Evolutionary conservation across 2,113 vertebrate species (phyloP).

Genomic region (Cyprinus carpio): DNA sequence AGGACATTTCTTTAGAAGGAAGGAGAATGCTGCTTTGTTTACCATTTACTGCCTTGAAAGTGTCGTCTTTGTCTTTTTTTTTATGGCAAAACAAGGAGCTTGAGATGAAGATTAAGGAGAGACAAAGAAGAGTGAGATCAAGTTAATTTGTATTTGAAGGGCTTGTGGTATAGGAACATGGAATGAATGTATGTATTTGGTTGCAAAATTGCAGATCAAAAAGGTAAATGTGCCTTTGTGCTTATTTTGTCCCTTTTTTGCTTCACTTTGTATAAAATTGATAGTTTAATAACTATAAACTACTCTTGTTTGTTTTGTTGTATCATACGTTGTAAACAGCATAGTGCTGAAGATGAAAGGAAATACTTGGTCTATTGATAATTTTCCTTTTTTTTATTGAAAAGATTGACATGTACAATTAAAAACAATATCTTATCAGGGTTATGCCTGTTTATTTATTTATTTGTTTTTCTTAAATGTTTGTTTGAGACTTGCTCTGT

Average conservation of each 20-base stretch:
- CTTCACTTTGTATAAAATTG: conserved; percentile 25
- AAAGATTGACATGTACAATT: conserved; percentile 43
- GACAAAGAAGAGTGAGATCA: background rate
- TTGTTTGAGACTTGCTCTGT: background rate
- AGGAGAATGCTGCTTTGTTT: conserved; percentile 49
- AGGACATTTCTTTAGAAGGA: conserved; percentile 29
- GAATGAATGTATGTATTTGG: conserved; percentile 16
- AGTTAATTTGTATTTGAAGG: conserved; percentile 3
- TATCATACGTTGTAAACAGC: conserved; percentile 48
- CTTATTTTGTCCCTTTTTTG: background rate
- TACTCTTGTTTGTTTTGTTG: conserved; percentile 30
- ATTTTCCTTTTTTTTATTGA: background rate
- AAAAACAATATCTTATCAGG: conserved; percentile 12
- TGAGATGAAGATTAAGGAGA: background rate
- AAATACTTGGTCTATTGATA: conserved; percentile 42
- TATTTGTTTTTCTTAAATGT: too few species aligned
- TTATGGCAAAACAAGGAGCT: background rate
- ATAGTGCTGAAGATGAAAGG: conserved; percentile 32
- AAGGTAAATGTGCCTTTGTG: background rate
- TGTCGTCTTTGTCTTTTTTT: background rate
- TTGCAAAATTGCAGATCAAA: background rate
- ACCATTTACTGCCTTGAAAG: conserved; percentile 34
- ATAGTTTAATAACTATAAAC: conserved; percentile 40
- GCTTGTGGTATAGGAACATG: background rate
- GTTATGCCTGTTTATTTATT: background rate